Conservation (phyloP, 2,113 vertebrate species). For the Albula glossodonta region DNA sequence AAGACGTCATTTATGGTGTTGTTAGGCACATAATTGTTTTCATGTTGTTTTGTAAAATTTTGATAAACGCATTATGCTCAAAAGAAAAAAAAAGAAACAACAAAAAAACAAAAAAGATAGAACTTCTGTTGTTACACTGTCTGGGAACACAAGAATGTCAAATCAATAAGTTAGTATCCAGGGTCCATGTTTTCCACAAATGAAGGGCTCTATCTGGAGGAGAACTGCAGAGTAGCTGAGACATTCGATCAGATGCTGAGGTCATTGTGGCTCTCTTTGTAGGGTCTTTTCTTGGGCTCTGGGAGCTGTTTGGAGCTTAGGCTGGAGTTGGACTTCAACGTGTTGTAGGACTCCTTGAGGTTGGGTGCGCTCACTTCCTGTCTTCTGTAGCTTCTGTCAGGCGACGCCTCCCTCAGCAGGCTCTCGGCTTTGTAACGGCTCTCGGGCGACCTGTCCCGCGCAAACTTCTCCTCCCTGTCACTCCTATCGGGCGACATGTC, state of each 20-base stretch:
- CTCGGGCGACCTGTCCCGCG: conserved; percentile 46
- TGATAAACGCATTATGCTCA: conserved; percentile 64
- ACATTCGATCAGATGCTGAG: conserved; percentile 88
- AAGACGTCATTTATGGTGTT: conserved; percentile 68
- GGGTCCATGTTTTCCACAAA: conserved; percentile 38
- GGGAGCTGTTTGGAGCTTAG: conserved; percentile 61
- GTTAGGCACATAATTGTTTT: conserved; percentile 80
- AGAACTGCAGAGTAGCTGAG: conserved; percentile 44
- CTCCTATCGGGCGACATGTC: conserved; percentile 56
- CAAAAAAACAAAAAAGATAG: conserved; percentile 47
- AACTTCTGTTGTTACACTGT: conserved; percentile 56
- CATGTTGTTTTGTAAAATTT: conserved; percentile 73
- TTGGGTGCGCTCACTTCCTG: conserved; percentile 63
- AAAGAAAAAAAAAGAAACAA: conserved; percentile 44
- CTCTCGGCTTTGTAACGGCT: conserved; percentile 56
- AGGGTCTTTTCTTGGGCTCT: conserved; percentile 79
- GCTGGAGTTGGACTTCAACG: conserved; percentile 63
- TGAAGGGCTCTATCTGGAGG: conserved; percentile 9
- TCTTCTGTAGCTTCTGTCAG: conserved; percentile 48
- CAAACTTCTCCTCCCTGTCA: conserved; percentile 36
- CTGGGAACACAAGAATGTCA: conserved; percentile 61
- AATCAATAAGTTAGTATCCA: conserved; percentile 48
- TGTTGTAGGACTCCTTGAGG: conserved; percentile 77
- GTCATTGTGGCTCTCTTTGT: conserved; percentile 93
- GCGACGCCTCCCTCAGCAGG: conserved; percentile 65